Conservation (phyloP, 2,113 vertebrate genomes). For the Pelmatolapia mariae region DNA sequence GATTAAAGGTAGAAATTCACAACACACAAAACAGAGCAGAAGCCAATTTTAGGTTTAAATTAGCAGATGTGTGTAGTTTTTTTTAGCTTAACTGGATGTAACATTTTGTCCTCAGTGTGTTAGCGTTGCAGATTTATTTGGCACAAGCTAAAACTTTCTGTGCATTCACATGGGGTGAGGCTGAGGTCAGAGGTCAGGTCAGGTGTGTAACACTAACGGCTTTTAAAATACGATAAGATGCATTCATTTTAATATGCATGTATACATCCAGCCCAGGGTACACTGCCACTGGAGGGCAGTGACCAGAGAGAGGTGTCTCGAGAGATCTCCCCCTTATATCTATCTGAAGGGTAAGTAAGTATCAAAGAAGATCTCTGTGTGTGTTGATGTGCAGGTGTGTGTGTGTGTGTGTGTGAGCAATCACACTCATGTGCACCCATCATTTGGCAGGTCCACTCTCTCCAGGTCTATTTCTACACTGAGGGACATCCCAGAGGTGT, state of each 20-base stretch:
- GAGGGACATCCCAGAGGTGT: constrained; percentile 44
- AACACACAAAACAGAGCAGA: neutral
- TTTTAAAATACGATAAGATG: neutral
- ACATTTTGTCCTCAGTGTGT: neutral
- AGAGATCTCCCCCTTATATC: constrained; percentile 23
- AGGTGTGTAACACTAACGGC: neutral
- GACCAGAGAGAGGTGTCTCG: constrained; percentile 11
- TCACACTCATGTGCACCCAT: neutral
- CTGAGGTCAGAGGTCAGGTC: constrained; percentile 1
- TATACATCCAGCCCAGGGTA: constrained; percentile 1
- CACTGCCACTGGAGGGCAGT: constrained; percentile 20
- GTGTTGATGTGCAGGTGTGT: neutral
- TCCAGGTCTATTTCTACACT: constrained; percentile 14
- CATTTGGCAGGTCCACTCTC: neutral
- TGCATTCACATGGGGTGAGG: neutral
- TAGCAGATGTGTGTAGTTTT: neutral
- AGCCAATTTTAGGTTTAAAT: neutral
- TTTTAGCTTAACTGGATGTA: neutral
- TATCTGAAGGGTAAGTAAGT: constrained; percentile 27
- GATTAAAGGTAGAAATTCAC: neutral
- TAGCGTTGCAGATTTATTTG: neutral
- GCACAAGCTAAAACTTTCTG: neutral
- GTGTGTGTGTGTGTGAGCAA: neutral
- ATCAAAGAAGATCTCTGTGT: neutral
- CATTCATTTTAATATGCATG: neutral